Conservation (phyloP, 1,140 invertebrate species). For the Eriocheir sinensis region DNA sequence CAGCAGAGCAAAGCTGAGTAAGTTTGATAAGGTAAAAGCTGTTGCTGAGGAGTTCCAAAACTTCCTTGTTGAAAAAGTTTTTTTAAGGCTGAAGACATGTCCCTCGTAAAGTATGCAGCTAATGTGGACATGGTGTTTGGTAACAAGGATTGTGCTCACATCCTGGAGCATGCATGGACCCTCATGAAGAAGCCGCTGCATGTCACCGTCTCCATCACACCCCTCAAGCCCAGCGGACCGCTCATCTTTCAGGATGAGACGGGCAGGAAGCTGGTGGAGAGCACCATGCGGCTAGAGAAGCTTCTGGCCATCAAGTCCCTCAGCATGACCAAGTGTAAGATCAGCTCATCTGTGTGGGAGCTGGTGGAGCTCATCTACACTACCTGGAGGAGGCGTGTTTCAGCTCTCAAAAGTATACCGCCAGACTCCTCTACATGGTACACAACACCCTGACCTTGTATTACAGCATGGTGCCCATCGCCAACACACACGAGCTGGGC, state of each 20-base stretch:
- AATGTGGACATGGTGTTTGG: constrained; percentile 91
- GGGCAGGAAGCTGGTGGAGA: constrained; percentile 76
- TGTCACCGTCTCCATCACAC: constrained; percentile 86
- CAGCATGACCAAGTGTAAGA: constrained; percentile 80
- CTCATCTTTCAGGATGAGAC: constrained; percentile 76
- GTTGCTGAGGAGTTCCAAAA: constrained; percentile 70
- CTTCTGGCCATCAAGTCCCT: constrained; percentile 81
- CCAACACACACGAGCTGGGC: constrained; percentile 84
- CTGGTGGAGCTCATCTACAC: constrained; percentile 87
- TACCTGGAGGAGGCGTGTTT: constrained; percentile 89
- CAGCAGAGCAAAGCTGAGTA: constrained; percentile 66
- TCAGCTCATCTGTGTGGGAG: constrained; percentile 82
- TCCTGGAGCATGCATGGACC: constrained; percentile 86
- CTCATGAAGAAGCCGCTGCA: constrained; percentile 93
- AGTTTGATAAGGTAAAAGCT: constrained; percentile 67
- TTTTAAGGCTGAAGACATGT: constrained; percentile 82
- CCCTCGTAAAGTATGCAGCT: constrained; percentile 86
- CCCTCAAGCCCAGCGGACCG: constrained; percentile 79
- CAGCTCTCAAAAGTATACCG: constrained; percentile 83
- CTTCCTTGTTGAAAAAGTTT: constrained; percentile 79
- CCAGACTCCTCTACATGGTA: constrained; percentile 87
- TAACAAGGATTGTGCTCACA: constrained; percentile 89
- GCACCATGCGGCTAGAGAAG: constrained; percentile 74
- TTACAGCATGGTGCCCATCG: constrained; percentile 88
- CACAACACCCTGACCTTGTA: constrained; percentile 91